Base-by-base conservation (phyloP, 1,140 invertebrate species). In the Anoplolepis gracilipes region DNA sequence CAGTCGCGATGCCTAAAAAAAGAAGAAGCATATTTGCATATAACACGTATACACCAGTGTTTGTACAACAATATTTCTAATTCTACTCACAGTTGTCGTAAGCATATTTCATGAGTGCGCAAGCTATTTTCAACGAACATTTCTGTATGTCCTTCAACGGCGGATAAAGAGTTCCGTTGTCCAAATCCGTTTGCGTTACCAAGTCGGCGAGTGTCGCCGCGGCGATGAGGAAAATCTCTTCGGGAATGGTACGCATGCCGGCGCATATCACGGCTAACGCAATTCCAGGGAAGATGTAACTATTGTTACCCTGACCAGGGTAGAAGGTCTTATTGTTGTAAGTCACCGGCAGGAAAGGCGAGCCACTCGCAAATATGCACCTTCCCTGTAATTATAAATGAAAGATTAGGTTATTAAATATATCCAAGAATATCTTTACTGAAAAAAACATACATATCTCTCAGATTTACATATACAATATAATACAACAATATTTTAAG, bases 261-360 rank as follows among this genome's bases (percentile, higher is more conserved):
- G 97, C 96, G 90, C 96, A 97, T 75, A 99, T 97, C 42, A 97
- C 97, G 64, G 97, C 99, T 6, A 99, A 95, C 25, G 98, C 98
- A 19, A 99, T 96, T 33, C 98, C 99, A 22, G 99, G 99, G 96
- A 99, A 99, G 90, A 99, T 99, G 94, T 99, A 99, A 0, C 98
- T 97, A 95, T 99, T 99, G 95, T 99, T 99, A 82, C 98, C 98
- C 95, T 99, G 99, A 0, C 99, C 99, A 1, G 99, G 98, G 92
- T 97, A 93, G 91, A 96, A 97, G 13, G 96, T 97, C 90, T 97
- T 97, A 0, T 97, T 98, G 79, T 98, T 96, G 53, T 96, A 96
- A 13, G 95, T 96, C 30, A 99, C 97, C 0, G 98, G 97, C 25
- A 96, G 96, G 94, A 99, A 99, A 16, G 99, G 99, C 53, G 98